Base-by-base conservation (phyloP, 2,888 invertebrate genomes). In the Phorcus lineatus region DNA sequence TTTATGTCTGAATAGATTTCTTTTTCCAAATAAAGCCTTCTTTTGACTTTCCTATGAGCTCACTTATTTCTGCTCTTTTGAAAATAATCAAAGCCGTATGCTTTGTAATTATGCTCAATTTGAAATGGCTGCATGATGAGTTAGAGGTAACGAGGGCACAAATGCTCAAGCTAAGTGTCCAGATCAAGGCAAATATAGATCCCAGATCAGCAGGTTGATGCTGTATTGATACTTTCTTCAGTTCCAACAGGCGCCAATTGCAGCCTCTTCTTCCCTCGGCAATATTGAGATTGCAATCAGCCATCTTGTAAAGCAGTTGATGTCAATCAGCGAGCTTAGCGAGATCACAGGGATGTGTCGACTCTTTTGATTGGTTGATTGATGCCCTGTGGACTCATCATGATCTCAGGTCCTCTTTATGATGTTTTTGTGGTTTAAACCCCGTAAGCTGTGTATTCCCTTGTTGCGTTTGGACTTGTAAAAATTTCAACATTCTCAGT, bases 311-410 rank as follows among this genome's bases (percentile, higher is more conserved):
- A 70, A n/a, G 70, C 28, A 31, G 70, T 70, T 70, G 36, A 70
- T 70, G 70, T 70, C 36, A 19, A 36, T n/a, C 31, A 70, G 40
- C 28, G 70, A 70, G 17, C 36, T 28, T 36, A 70, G 70, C 17
- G 70, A 70, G 70, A 70, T 36, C 70, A 28, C 24, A 70, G 57
- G 24, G 19, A 22, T 24, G 22, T 24, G 24, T 19, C 19, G 57
- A 22, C 24, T 24, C 24, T 57, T 70, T 70, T 70, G 70, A 70
- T 70, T 70, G 70, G 70, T 40, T 70, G 70, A 70, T 70, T 70
- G 70, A 70, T 36, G 28, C 62, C 28, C 24, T 9, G 13, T 13
- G 36, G 70, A 16, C 40, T 36, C 31, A 24, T 70, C 36, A 28
- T 36, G 70, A 36, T n/a, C 70, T 36, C 17, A 17, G 36, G 36